phyloP scores from a whole-genome alignment of 2,113 vertebrate species.

The Lamprologus tigripictilis region DNA sequence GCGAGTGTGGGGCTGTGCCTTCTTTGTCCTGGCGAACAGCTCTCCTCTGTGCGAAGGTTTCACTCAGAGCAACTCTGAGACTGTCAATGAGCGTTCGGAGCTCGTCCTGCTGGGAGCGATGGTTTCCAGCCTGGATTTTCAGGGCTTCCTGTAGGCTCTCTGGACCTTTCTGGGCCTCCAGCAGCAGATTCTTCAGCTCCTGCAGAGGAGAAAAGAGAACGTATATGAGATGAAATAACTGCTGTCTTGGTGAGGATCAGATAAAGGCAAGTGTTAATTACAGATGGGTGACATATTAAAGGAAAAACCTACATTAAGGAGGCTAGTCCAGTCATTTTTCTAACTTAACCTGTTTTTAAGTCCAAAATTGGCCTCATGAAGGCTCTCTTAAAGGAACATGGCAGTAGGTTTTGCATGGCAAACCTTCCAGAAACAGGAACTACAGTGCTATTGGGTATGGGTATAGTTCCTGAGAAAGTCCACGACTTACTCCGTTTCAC shows the following conservation, averaged over 20 bases:
- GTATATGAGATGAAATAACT: neutral
- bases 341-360: neutral
- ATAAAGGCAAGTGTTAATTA: neutral
- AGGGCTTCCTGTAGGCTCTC: slow-evolving; percentile 89
- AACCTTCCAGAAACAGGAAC: neutral
- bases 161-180: slow-evolving; percentile 93
- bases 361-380: neutral
- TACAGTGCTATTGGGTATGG: neutral
- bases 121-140: slow-evolving; percentile 79
- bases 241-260: neutral
- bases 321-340: neutral
- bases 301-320: neutral
- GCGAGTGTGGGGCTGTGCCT: neutral
- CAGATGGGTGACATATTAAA: neutral
- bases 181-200: slow-evolving; percentile 84
- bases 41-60: neutral
- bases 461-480: neutral
- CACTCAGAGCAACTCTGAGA: slow-evolving; percentile 69
- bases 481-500: neutral
- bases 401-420: neutral
- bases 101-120: slow-evolving; percentile 82
- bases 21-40: neutral
- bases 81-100: slow-evolving; percentile 74
- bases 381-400: neutral
- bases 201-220: slow-evolving; percentile 53